These are phyloP conservation scores for Eupristina koningsbergeri DNA, from an alignment of 1,140 invertebrate genomes.

Conservation along the genomic window DNA sequence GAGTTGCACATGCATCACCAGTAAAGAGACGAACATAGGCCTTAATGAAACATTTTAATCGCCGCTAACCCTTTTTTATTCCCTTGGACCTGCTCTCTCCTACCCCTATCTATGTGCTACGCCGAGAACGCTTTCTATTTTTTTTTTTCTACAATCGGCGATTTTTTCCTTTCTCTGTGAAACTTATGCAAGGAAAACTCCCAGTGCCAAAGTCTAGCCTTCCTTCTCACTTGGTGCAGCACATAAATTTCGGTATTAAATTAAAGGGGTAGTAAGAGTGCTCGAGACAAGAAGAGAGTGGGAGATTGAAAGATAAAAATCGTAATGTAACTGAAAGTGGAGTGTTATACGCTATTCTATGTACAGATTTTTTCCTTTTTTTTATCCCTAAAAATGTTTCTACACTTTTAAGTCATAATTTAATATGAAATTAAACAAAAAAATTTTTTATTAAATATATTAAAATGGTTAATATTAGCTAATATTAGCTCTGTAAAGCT, in stretches of 20 bases:
- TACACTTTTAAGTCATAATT: no score
- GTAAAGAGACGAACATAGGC: conserved; percentile 58
- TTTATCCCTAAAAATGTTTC: no score
- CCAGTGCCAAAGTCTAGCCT: conserved; percentile 46
- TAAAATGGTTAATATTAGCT: no score
- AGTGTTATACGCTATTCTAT: background rate
- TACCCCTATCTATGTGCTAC: background rate
- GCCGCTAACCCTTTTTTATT: conserved; percentile 58
- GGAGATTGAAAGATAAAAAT: background rate
- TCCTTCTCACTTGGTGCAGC: conserved; percentile 50
- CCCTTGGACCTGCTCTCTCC: conserved; percentile 36
- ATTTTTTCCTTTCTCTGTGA: background rate
- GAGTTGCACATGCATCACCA: background rate
- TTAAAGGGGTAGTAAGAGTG: conserved; percentile 46
- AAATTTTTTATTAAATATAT: no score
- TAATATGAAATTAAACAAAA: no score
- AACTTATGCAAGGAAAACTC: conserved; percentile 39
- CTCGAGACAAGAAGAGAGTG: background rate
- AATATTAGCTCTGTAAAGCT: no score
- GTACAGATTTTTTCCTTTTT: no score
- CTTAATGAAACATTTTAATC: conserved; percentile 68
- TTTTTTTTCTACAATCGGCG: background rate
- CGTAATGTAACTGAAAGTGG: background rate
- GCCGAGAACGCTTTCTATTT: background rate
- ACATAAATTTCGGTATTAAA: conserved; percentile 58